Evolutionary conservation across 2,113 vertebrate species (phyloP).

Genomic region (Menidia beryllina): DNA sequence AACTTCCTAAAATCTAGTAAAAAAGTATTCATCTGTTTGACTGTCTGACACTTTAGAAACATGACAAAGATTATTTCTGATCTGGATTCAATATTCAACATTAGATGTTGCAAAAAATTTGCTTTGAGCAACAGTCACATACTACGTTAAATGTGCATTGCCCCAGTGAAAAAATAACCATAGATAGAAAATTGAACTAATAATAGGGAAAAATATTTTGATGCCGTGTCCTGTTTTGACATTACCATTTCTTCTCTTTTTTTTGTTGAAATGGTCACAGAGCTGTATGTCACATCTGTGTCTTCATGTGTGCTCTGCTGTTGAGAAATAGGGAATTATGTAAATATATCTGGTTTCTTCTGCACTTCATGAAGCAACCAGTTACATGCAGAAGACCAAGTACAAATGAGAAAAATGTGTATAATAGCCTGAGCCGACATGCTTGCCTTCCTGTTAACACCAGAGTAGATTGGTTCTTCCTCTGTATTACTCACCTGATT

Average conservation of each 20-base stretch:
- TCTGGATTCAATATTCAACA: background rate
- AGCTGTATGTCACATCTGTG: conserved; percentile 10
- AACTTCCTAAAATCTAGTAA: background rate
- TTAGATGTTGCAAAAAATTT: background rate
- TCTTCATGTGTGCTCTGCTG: conserved; percentile 1
- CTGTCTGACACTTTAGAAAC: too few relatives aligned
- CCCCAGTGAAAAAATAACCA: too few relatives aligned
- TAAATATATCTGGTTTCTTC: background rate
- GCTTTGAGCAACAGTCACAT: too few relatives aligned
- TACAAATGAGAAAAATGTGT: background rate
- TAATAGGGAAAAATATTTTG: background rate
- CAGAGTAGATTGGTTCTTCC: conserved; percentile 13
- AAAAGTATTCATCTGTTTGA: background rate
- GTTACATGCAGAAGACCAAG: too few relatives aligned
- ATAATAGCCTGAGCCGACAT: background rate
- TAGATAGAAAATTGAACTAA: too few relatives aligned
- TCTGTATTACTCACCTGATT: conserved; percentile 30
- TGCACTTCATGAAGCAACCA: too few relatives aligned
- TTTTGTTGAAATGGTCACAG: background rate
- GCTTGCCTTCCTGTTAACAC: background rate
- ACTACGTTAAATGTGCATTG: too few relatives aligned
- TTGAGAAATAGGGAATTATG: background rate
- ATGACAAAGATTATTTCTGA: too few relatives aligned
- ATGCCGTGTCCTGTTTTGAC: background rate
- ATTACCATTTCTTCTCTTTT: background rate